A percentile compares a stretch with the other conserved stretches of the same genome.
Conservation (phyloP, 2,888 invertebrate species). For the Nemotelus nigrinus region DNA sequence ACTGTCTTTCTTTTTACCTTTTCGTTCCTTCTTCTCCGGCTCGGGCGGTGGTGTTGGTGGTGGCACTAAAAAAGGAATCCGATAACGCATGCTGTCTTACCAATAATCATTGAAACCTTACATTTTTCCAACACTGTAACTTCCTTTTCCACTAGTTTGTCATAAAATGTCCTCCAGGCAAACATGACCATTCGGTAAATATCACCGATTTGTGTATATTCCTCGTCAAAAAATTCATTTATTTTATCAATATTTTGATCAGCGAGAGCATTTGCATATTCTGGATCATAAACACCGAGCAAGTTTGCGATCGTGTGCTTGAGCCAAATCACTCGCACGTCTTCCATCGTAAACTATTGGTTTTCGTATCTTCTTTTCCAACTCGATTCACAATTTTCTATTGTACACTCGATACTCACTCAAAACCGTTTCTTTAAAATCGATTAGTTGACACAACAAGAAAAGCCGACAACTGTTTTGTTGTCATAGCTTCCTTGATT, state of each 20-base stretch:
- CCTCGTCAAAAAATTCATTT: constrained; percentile 67
- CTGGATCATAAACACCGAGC: constrained; percentile 61
- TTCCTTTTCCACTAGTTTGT: constrained; percentile 79
- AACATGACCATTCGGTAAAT: constrained; percentile 72
- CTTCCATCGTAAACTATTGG: constrained; percentile 58
- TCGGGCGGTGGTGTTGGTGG: constrained; percentile 64
- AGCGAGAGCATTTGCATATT: constrained; percentile 58
- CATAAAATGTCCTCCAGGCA: constrained; percentile 76
- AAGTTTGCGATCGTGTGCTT: constrained; percentile 69
- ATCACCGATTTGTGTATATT: constrained; percentile 65
- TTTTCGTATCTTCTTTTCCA: background rate
- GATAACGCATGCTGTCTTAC: background rate
- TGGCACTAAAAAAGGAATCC: constrained; percentile 55
- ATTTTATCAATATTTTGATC: constrained; percentile 68
- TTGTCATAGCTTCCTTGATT: constrained; percentile 31
- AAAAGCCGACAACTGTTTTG: constrained; percentile 27
- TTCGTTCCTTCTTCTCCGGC: constrained; percentile 59
- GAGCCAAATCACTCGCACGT: constrained; percentile 76
- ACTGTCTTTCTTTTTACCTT: constrained; percentile 56
- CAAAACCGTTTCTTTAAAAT: constrained; percentile 8
- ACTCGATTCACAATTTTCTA: background rate
- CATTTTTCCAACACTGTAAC: constrained; percentile 78
- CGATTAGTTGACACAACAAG: constrained; percentile 29
- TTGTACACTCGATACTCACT: background rate
- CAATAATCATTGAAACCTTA: constrained; percentile 62